phyloP scores from a whole-genome alignment of 2,113 vertebrate species.

The Cacatua alba region DNA sequence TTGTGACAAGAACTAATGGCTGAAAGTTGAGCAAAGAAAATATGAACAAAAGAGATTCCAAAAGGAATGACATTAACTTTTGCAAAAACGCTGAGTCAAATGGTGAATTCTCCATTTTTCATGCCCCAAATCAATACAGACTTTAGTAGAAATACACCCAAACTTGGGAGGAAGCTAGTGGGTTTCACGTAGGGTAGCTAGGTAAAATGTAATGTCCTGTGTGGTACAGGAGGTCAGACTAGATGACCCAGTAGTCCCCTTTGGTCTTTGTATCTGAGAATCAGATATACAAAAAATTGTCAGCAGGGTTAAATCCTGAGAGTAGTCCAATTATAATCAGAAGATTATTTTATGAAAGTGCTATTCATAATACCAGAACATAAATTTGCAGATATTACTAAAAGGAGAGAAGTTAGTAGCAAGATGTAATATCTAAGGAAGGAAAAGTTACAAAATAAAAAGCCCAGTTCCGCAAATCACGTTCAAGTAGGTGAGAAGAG shows the following conservation, averaged over 20 bases:
- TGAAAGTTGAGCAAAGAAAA: not conserved
- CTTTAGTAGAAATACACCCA: not conserved
- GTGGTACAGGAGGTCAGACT: not conserved
- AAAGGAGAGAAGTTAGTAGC: not conserved
- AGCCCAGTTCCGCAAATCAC: not conserved
- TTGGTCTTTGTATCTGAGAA: not conserved
- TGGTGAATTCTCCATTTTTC: not conserved
- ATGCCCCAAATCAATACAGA: not conserved
- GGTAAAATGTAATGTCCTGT: not conserved
- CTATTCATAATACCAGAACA: not conserved
- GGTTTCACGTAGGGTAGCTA: not conserved
- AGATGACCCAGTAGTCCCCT: not conserved
- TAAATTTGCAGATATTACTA: not conserved
- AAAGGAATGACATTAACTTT: not conserved
- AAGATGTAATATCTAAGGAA: not conserved
- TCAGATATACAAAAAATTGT: not conserved
- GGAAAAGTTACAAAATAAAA: not conserved
- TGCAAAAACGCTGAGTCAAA: not conserved
- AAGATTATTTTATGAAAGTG: not conserved
- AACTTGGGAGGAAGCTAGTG: not conserved
- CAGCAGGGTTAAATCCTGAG: not conserved
- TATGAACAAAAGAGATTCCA: not conserved
- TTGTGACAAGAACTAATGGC: not conserved
- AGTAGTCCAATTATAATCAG: not conserved
- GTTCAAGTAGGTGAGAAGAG: not conserved